These are phyloP conservation scores for Nipponacmea schrenckii DNA, from an alignment of 2,888 invertebrate species.

Conservation along the genomic window DNA sequence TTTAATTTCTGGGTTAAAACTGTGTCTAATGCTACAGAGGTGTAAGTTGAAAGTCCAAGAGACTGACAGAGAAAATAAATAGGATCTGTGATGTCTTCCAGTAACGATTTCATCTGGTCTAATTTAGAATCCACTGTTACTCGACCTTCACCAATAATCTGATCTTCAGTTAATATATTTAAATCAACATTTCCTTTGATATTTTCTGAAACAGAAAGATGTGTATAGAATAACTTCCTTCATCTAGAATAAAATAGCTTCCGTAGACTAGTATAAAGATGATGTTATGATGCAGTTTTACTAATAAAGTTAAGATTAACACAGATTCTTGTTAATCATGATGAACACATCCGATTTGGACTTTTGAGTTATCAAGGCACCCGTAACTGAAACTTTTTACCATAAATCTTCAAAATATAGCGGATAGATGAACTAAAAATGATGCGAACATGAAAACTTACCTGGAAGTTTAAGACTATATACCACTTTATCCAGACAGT, in stretches of 20 bases:
- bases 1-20: slow-evolving; percentile 21
- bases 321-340: too few species aligned
- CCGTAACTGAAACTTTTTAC: too few species aligned
- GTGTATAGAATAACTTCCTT: not conserved
- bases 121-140: slow-evolving; percentile 14
- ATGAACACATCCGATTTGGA: too few species aligned
- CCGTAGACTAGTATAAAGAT: too few species aligned
- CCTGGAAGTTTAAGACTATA: slow-evolving; percentile 1
- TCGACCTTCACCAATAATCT: slow-evolving; percentile 12
- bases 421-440: too few species aligned
- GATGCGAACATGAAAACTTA: too few species aligned
- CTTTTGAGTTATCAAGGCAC: too few species aligned
- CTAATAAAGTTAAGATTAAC: too few species aligned
- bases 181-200: slow-evolving; percentile 21
- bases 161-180: slow-evolving; percentile 15
- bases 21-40: slow-evolving; percentile 18
- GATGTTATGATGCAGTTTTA: too few species aligned
- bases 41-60: slow-evolving; percentile 16
- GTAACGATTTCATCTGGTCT: slow-evolving; percentile 20
- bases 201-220: slow-evolving; percentile 11
- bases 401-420: too few species aligned
- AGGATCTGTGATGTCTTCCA: slow-evolving; percentile 18
- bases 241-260: too few species aligned
- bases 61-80: slow-evolving; percentile 19
- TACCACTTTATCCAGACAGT: not conserved